A percentile compares a stretch with the other conserved stretches of the same genome.
These are phyloP conservation scores for Charanyca ferruginea DNA, from an alignment of 2,888 invertebrate species.

Conservation along the genomic window DNA sequence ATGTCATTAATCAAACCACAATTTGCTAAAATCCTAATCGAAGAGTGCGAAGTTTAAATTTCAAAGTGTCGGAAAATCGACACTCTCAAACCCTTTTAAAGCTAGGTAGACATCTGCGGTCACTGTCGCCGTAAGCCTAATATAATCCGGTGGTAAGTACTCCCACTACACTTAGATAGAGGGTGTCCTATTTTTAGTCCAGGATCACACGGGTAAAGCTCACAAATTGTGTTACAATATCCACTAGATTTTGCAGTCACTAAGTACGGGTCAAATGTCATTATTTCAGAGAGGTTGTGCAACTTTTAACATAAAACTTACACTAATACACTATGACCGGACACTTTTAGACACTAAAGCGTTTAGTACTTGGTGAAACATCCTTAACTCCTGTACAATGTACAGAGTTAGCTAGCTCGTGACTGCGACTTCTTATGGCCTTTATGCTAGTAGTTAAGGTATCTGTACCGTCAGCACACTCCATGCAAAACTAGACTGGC, in stretches of 20 bases:
- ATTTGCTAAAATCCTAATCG: constrained; percentile 8
- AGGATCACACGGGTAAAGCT: constrained; percentile 27
- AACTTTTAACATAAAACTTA: constrained; percentile 66
- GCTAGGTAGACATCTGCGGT: constrained; percentile 42
- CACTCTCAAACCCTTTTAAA: constrained; percentile 48
- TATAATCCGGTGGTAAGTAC: constrained; percentile 41
- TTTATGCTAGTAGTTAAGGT: constrained; percentile 14
- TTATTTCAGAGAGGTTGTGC: constrained; percentile 50
- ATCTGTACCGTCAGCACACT: no score
- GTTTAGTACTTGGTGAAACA: constrained; percentile 59
- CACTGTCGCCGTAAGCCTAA: constrained; percentile 24
- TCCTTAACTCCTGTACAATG: constrained; percentile 51
- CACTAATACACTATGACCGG: constrained; percentile 51
- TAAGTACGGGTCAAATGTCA: constrained; percentile 55
- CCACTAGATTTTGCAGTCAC: constrained; percentile 44
- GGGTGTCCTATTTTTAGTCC: constrained; percentile 45
- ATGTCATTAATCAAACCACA: constrained; percentile 20
- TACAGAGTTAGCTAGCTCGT: constrained; percentile 33
- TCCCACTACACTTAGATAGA: constrained; percentile 19
- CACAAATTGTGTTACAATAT: constrained; percentile 54
- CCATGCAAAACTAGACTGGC: no score
- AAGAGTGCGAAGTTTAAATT: constrained; percentile 27
- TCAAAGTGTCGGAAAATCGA: constrained; percentile 14
- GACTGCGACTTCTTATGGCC: constrained; percentile 29
- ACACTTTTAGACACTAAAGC: constrained; percentile 60